These are phyloP conservation scores for Neoitamus cyanurus DNA, from an alignment of 2,888 invertebrate species.

Conservation along the genomic window DNA sequence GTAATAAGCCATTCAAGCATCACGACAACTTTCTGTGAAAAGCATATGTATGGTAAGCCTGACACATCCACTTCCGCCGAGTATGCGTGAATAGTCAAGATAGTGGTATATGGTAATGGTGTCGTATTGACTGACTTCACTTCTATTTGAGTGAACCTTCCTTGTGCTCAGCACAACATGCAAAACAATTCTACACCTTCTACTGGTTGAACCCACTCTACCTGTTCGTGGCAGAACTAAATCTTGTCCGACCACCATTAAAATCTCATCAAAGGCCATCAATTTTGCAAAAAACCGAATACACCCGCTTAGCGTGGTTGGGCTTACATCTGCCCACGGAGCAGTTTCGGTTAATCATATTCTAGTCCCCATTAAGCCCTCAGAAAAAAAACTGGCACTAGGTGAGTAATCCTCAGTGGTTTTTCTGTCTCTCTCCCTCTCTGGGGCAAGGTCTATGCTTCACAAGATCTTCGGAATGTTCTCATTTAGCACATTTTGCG, in stretches of 20 bases:
- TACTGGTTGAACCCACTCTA: neutral
- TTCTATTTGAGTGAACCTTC: neutral
- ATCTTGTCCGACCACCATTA: neutral
- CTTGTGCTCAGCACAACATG: neutral
- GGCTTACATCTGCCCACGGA: neutral
- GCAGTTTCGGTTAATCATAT: neutral
- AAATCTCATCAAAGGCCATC: neutral
- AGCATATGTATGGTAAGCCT: too few species aligned
- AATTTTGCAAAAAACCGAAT: neutral
- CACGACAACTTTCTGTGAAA: too few species aligned
- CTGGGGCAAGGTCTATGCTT: neutral
- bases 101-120: neutral
- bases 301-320: neutral
- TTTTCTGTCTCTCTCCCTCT: neutral
- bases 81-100: neutral
- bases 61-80: neutral
- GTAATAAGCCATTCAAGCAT: too few species aligned
- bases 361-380: neutral
- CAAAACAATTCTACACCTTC: neutral
- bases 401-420: neutral
- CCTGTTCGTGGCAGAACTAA: neutral
- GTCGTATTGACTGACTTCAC: neutral
- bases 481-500: neutral
- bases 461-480: neutral
- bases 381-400: neutral